Evolutionary conservation across 2,888 invertebrate genomes (phyloP).

Genomic region (Melolontha melolontha): DNA sequence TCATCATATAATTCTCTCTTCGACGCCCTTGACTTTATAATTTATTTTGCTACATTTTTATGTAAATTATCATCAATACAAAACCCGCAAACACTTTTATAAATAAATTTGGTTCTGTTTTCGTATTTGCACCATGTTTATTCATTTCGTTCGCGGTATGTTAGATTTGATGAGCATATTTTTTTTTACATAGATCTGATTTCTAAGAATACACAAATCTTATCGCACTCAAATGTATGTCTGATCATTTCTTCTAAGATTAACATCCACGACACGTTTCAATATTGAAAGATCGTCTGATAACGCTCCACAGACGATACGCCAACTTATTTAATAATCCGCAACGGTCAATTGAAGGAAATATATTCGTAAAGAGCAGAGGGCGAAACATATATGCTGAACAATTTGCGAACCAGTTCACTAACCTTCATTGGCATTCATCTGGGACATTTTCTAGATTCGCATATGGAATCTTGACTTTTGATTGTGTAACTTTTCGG

Average conservation of each 20-base stretch:
- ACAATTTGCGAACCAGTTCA: constrained; percentile 35
- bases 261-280: constrained; percentile 32
- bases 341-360: constrained; percentile 30
- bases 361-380: not conserved
- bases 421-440: constrained; percentile 38
- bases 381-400: constrained; percentile 20
- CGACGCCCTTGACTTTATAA: too few relatives aligned
- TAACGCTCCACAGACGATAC: constrained; percentile 15
- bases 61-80: too few relatives aligned
- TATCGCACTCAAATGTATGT: constrained; percentile 3
- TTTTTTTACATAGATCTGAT: constrained; percentile 23
- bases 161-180: constrained; percentile 19
- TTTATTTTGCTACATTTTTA: too few relatives aligned
- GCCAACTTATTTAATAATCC: constrained; percentile 36
- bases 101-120: too few relatives aligned
- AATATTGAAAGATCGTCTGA: constrained; percentile 35
- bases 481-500: constrained; percentile 35
- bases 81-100: too few relatives aligned
- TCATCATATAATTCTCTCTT: too few relatives aligned
- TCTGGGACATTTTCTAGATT: constrained; percentile 28
- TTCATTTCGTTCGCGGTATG: not conserved
- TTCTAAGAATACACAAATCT: constrained; percentile 29
- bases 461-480: constrained; percentile 34
- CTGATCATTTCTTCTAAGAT: constrained; percentile 15
- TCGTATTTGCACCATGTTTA: not conserved